Percentiles rank a stretch among this genome's conserved stretches.
phyloP scores from a whole-genome alignment of 2,113 vertebrate species.

The Forbesichthys papilliferus region DNA sequence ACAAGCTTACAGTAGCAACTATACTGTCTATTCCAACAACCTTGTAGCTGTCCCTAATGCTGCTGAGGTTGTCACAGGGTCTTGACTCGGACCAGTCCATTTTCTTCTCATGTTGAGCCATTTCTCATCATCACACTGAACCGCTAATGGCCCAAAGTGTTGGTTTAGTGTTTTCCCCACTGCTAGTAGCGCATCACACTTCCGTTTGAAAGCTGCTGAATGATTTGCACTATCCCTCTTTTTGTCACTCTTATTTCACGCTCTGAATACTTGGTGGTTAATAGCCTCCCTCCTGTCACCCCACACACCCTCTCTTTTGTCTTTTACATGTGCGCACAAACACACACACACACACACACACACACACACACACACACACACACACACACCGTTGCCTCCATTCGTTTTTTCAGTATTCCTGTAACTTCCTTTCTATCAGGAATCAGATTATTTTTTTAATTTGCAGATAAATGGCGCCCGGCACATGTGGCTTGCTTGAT shows the following conservation, averaged over 20 bases:
- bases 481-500: conserved; percentile 70
- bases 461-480: conserved; percentile 75
- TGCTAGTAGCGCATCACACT: conserved; percentile 63
- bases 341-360: neutral
- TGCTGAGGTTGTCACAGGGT: neutral
- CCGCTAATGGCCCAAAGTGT: conserved; percentile 46
- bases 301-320: conserved; percentile 47
- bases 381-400: conserved; percentile 33
- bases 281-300: conserved; percentile 71
- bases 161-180: conserved; percentile 57
- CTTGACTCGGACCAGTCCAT: neutral
- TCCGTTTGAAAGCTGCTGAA: conserved; percentile 69
- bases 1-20: no score
- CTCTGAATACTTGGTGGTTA: conserved; percentile 79
- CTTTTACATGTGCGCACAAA: neutral
- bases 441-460: conserved; percentile 70
- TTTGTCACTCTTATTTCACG: conserved; percentile 80
- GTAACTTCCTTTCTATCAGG: conserved; percentile 60
- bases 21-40: neutral
- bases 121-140: conserved; percentile 39
- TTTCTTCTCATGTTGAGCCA: conserved; percentile 31
- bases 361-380: conserved; percentile 1
- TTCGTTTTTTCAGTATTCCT: conserved; percentile 61
- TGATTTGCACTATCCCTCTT: conserved; percentile 69
- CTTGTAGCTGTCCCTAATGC: neutral